phyloP scores from a whole-genome alignment of 2,888 invertebrate genomes.

The Eupithecia insigniata region DNA sequence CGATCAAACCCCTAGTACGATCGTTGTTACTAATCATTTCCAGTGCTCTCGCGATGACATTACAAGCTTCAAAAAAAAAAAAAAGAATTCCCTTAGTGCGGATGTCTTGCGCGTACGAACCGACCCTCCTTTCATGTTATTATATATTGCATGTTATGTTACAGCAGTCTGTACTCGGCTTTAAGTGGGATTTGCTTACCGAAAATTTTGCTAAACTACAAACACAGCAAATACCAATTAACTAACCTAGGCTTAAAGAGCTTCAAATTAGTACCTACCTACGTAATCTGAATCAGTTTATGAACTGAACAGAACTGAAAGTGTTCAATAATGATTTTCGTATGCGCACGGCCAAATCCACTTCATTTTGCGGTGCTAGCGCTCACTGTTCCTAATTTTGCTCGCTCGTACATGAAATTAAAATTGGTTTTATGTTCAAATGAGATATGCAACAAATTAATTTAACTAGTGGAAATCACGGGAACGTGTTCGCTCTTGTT shows the following conservation, averaged over 20 bases:
- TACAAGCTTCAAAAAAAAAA: too few relatives aligned
- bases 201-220: slow-evolving; percentile 23
- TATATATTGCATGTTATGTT: too few relatives aligned
- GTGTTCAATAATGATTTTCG: slow-evolving; percentile 76
- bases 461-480: slow-evolving; percentile 14
- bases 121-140: too few relatives aligned
- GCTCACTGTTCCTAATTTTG: slow-evolving; percentile 79
- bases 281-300: slow-evolving; percentile 52
- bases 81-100: too few relatives aligned
- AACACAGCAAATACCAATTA: slow-evolving; percentile 2
- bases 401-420: slow-evolving; percentile 82
- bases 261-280: slow-evolving; percentile 39
- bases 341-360: slow-evolving; percentile 60
- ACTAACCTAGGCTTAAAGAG: slow-evolving; percentile 40
- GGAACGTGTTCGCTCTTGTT: background rate
- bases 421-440: slow-evolving; percentile 82
- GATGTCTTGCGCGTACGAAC: too few relatives aligned
- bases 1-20: too few relatives aligned
- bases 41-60: too few relatives aligned
- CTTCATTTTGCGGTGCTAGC: slow-evolving; percentile 80
- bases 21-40: too few relatives aligned
- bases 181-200: too few relatives aligned
- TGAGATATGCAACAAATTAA: slow-evolving; percentile 69
- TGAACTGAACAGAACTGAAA: slow-evolving; percentile 69
- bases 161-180: too few relatives aligned